Base-by-base conservation (phyloP, 2,888 invertebrate species). In the Drosophila diplacantha region DNA sequence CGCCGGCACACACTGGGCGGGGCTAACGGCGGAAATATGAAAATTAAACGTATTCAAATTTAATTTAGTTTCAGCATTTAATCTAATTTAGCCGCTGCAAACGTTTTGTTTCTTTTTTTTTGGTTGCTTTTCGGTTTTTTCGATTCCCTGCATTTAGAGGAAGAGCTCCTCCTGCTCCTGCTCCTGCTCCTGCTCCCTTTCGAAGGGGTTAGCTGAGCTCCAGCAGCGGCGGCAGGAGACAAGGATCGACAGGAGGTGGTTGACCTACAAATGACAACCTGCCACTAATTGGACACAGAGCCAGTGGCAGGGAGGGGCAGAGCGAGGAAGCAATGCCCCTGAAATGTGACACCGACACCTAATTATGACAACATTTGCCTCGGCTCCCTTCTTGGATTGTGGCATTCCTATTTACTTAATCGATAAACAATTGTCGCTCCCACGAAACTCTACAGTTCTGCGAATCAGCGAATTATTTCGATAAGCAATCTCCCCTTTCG, bases 11-110 rank as follows among this genome's bases (percentile, higher is more conserved):
- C 24, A 43, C 31, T 35, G 55, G 5, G 35, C 12, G 18, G 35
- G 50, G 12, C 18, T 46, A 50, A 59, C 53, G 55, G 51, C 76
- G 79, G 79, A 79, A 75, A 81, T 81, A 72, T 81, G 79, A 80
- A 81, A 80, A 80, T 80, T 80, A 80, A 80, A 79, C 81, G 79
- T 78, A 80, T 80, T 80, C 80, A 81, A 80, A 80, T 80, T 79
- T 57, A 76, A 80, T 80, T 80, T 80, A 70, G 71, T 75, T 73
- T 72, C 73, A 70, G 65, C 68, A 75, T 76, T 80, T 79, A 81
- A 80, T 80, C 72, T 74, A 81, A 80, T 80, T 80, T 76, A 68
- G 59, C 51, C 59, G 65, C 62, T 71, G 73, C 56, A 74, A 75
- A 69, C 60, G 65, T 63, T 65, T 74, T 72, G 68, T 37, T 73